Evolutionary conservation across 2,797 vertebrate genomes (phyloP).

Genomic region (Australoheros facetus): DNA sequence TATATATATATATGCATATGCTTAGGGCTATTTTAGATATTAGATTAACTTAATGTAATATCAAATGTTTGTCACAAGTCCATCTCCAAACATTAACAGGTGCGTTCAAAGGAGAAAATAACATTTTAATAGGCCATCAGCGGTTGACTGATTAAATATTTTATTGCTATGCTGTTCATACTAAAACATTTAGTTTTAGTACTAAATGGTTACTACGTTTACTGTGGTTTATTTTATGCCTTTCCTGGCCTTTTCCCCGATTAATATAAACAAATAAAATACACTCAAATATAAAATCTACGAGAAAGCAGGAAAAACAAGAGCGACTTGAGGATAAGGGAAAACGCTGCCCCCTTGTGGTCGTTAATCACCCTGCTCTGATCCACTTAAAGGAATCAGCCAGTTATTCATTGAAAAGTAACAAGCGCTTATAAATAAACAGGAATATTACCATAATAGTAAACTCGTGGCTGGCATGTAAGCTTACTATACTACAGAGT

Average conservation of each 20-base stretch:
- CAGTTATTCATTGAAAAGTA: background rate
- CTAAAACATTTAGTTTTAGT: background rate
- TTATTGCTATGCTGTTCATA: too few species aligned
- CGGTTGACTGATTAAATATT: background rate
- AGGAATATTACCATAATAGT: background rate
- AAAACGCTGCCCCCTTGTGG: slow-evolving; percentile 15
- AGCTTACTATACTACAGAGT: background rate
- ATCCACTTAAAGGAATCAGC: background rate
- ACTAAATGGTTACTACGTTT: too few species aligned
- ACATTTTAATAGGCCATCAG: background rate
- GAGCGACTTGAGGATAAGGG: background rate
- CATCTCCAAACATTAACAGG: too few species aligned
- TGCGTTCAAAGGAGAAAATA: background rate
- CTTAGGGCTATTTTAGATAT: background rate
- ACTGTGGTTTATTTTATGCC: background rate
- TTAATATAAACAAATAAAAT: background rate
- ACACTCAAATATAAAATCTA: background rate
- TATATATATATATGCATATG: background rate
- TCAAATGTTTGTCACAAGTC: background rate
- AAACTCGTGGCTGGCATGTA: background rate
- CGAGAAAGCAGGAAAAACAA: background rate
- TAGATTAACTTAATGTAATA: background rate
- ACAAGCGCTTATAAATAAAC: background rate
- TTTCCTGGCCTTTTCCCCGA: background rate
- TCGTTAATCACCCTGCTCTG: background rate